phyloP scores from a whole-genome alignment of 2,888 invertebrate species.

The Herminia tarsipennalis region DNA sequence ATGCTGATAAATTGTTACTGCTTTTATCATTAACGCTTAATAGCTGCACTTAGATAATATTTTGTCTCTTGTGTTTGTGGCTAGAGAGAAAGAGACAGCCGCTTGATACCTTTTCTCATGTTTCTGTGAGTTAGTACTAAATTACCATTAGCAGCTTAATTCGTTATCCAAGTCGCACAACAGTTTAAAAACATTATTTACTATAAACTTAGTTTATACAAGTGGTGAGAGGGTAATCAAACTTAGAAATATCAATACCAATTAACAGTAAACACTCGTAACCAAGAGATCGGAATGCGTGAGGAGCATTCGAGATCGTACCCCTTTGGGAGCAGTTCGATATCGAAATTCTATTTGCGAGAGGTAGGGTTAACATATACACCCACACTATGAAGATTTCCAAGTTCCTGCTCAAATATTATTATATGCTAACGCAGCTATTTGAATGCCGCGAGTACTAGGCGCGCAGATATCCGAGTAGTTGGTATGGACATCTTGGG shows the following conservation, averaged over 20 bases:
- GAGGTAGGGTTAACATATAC: constrained; percentile 45
- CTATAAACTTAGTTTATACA: neutral
- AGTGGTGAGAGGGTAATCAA: constrained; percentile 24
- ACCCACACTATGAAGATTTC: constrained; percentile 53
- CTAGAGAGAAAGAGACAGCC: too few relatives aligned
- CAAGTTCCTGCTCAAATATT: constrained; percentile 54
- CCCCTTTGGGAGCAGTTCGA: constrained; percentile 57
- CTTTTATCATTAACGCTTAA: too few relatives aligned
- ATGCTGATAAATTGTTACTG: too few relatives aligned
- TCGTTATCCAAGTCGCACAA: neutral
- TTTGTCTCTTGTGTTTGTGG: too few relatives aligned
- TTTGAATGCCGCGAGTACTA: constrained; percentile 59
- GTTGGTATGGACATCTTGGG: constrained; percentile 55
- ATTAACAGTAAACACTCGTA: constrained; percentile 50
- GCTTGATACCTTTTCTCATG: neutral
- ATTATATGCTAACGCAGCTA: constrained; percentile 67
- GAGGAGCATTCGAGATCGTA: constrained; percentile 57
- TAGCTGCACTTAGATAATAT: too few relatives aligned
- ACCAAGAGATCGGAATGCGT: constrained; percentile 54
- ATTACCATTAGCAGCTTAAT: neutral
- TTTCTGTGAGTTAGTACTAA: too few relatives aligned
- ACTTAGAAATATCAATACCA: constrained; percentile 40
- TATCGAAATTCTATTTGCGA: constrained; percentile 69
- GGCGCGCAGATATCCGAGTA: constrained; percentile 45
- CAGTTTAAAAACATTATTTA: neutral